A percentile compares a stretch with the other conserved stretches of the same genome.
These are phyloP conservation scores for Drosophila aff. DNA, from an alignment of 1,140 invertebrate genomes.

Conservation along the genomic window DNA sequence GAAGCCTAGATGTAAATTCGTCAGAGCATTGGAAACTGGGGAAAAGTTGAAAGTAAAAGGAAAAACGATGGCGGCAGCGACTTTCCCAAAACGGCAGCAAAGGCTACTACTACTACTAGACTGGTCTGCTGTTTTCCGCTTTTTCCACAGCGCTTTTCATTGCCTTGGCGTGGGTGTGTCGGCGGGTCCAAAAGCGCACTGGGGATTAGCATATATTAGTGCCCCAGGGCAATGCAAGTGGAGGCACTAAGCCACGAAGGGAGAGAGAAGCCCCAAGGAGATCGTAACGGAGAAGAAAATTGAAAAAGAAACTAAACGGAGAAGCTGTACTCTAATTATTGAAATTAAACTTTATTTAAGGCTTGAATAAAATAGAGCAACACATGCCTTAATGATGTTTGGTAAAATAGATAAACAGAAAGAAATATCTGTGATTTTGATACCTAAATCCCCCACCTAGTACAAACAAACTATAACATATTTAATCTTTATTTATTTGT, in stretches of 20 bases:
- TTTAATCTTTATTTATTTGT: neutral
- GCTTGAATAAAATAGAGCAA: neutral
- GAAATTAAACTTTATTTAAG: neutral
- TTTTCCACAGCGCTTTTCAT: conserved; percentile 21
- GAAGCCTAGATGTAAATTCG: conserved; percentile 53
- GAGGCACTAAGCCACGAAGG: conserved; percentile 32
- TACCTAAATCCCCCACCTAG: too few relatives aligned
- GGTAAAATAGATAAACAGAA: neutral
- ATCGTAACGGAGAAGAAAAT: conserved; percentile 23
- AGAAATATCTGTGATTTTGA: neutral
- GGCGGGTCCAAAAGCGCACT: conserved; percentile 44
- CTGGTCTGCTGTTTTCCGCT: conserved; percentile 30
- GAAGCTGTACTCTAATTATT: conserved; percentile 5
- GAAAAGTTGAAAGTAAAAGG: conserved; percentile 83
- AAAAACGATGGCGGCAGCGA: conserved; percentile 55
- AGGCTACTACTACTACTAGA: conserved; percentile 59
- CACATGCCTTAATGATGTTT: neutral
- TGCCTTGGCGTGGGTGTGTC: conserved; percentile 67
- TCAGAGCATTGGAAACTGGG: conserved; percentile 37
- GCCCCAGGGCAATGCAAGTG: conserved; percentile 29
- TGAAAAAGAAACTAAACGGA: neutral
- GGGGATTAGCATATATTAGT: conserved; percentile 64
- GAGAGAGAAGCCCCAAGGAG: conserved; percentile 18
- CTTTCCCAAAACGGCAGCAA: conserved; percentile 70
- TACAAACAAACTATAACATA: neutral